Conservation (phyloP, 2,888 invertebrate species). For the Nematopogon swammerdamellus region DNA sequence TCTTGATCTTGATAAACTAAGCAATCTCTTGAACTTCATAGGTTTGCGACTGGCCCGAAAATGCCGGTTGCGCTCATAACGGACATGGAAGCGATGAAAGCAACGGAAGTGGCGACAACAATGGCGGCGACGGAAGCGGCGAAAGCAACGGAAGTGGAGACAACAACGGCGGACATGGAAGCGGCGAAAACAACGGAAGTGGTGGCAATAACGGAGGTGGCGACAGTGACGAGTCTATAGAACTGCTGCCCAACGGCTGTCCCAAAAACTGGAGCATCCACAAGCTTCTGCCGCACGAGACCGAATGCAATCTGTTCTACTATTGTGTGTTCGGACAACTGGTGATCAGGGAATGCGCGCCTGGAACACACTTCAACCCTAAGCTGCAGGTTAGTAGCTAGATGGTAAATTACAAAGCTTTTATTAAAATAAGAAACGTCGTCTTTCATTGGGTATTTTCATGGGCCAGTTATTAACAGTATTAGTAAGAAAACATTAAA, state of each 20-base stretch:
- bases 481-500: too few species aligned
- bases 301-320: conserved; percentile 20
- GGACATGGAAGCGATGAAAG: not conserved
- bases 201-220: not conserved
- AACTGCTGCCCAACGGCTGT: conserved; percentile 17
- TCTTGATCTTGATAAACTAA: too few species aligned
- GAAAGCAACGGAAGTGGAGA: not conserved
- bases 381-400: conserved; percentile 12
- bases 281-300: conserved; percentile 19
- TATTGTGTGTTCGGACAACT: conserved; percentile 20
- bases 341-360: conserved; percentile 14
- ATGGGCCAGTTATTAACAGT: too few species aligned
- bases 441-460: not conserved
- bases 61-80: not conserved
- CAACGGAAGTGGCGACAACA: not conserved
- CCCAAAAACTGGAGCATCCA: conserved; percentile 18
- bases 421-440: not conserved
- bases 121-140: not conserved
- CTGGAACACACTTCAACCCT: conserved; percentile 17
- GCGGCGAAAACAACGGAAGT: not conserved
- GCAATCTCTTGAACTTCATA: too few species aligned
- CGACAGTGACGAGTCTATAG: conserved; percentile 1
- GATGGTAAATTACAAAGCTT: not conserved
- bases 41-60: conserved; percentile 5
- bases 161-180: not conserved